phyloP scores from a whole-genome alignment of 2,888 invertebrate species.

The Malthinus seriepunctatus region DNA sequence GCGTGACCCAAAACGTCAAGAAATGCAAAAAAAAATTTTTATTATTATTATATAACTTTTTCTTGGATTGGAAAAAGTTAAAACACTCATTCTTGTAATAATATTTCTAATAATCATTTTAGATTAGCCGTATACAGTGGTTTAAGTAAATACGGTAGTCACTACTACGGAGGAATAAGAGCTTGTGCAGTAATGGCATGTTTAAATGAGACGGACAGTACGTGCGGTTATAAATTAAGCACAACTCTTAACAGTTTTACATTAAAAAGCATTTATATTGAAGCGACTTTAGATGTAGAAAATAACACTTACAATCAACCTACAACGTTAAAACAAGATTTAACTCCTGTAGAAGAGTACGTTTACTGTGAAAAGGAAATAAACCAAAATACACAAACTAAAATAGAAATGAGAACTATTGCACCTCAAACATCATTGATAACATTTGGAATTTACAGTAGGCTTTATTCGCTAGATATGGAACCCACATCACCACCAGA shows the following conservation, averaged over 20 bases:
- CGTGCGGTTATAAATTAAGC: conserved; percentile 29
- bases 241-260: conserved; percentile 4
- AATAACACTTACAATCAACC: conserved; percentile 33
- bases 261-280: conserved; percentile 32
- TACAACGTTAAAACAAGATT: conserved; percentile 32
- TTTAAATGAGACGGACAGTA: conserved; percentile 26
- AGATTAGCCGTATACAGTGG: conserved; percentile 36
- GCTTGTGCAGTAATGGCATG: conserved; percentile 37
- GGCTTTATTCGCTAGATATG: conserved; percentile 18
- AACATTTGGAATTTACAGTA: conserved; percentile 38
- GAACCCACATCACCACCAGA: conserved; percentile 1
- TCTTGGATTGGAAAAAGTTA: no score
- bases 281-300: conserved; percentile 20
- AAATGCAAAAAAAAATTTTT: no score
- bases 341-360: conserved; percentile 32
- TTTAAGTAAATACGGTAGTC: conserved; percentile 26
- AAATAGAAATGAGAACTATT: conserved; percentile 28
- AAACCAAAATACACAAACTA: conserved; percentile 20
- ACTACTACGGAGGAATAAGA: conserved; percentile 33
- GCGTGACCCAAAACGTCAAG: no score
- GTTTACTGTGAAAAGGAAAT: conserved; percentile 31
- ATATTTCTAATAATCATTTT: conserved; percentile 15
- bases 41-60: no score
- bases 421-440: conserved; percentile 29
- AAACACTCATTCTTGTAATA: no score